Conservation (phyloP, 2,888 invertebrate genomes). For the Drosophila multiciliata region DNA sequence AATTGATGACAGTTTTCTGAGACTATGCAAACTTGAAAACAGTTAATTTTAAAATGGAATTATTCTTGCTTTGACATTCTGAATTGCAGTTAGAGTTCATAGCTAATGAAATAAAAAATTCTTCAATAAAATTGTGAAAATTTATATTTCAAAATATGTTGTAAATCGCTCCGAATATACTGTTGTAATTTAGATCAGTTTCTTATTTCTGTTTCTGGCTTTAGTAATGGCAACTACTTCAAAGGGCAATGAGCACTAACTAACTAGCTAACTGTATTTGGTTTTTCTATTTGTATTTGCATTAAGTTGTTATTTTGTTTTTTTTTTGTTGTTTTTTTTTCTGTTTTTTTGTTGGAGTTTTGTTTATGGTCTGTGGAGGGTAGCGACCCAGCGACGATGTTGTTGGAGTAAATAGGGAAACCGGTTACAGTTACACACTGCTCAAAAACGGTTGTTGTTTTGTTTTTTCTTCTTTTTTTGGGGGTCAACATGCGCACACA, state of each 20-base stretch:
- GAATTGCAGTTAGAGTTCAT: background rate
- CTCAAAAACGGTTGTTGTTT: conserved; percentile 27
- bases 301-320: conserved; percentile 21
- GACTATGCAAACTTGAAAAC: background rate
- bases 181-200: background rate
- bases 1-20: background rate
- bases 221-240: background rate
- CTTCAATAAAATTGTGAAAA: background rate
- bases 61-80: background rate
- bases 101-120: background rate
- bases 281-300: conserved; percentile 9
- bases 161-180: background rate
- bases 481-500: conserved; percentile 48
- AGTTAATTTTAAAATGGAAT: background rate
- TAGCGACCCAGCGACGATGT: conserved; percentile 49
- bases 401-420: conserved; percentile 47
- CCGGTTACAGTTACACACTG: conserved; percentile 71
- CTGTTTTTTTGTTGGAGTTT: background rate
- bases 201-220: background rate
- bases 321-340: conserved; percentile 2
- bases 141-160: background rate
- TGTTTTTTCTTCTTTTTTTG: conserved; percentile 34
- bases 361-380: conserved; percentile 36
- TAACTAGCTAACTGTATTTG: conserved; percentile 19
- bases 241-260: conserved; percentile 23